Evolutionary conservation across 2,797 vertebrate species (phyloP).

Genomic region (Sebastes itinus): DNA sequence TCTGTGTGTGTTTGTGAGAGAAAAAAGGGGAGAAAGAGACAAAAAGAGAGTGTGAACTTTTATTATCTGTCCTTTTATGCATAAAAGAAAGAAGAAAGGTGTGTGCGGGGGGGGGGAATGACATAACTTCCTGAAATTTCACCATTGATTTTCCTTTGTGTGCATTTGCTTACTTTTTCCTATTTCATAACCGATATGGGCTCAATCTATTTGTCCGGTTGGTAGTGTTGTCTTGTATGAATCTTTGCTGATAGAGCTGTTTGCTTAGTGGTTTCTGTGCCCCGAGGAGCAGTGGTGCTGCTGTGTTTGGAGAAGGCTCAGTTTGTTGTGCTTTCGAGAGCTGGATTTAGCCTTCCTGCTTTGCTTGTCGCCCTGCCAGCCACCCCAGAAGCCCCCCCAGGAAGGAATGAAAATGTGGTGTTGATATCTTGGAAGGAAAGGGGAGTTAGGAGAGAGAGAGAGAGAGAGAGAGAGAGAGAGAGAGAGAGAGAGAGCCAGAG

Average conservation of each 20-base stretch:
- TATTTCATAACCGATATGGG: conserved; percentile 12
- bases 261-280: conserved; percentile 48
- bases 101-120: not conserved
- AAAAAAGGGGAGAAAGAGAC: not conserved
- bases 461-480: not conserved
- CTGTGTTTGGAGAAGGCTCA: conserved; percentile 68
- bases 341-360: conserved; percentile 79
- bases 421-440: conserved; percentile 48
- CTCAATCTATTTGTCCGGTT: conserved; percentile 7
- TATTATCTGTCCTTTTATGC: conserved; percentile 8
- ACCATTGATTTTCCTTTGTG: conserved; percentile 22
- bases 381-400: conserved; percentile 56
- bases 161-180: conserved; percentile 15
- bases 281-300: conserved; percentile 42
- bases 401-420: conserved; percentile 67
- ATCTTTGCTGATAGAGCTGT: conserved; percentile 52
- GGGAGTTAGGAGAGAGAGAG: not conserved
- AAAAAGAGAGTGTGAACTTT: not conserved
- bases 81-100: conserved; percentile 6
- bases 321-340: conserved; percentile 75
- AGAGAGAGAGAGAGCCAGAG: not conserved
- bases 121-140: conserved; percentile 3
- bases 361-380: conserved; percentile 75
- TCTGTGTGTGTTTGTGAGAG: not conserved
- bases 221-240: conserved; percentile 23